Base-by-base conservation (phyloP, 2,113 vertebrate species). In the Vidua chalybeata region DNA sequence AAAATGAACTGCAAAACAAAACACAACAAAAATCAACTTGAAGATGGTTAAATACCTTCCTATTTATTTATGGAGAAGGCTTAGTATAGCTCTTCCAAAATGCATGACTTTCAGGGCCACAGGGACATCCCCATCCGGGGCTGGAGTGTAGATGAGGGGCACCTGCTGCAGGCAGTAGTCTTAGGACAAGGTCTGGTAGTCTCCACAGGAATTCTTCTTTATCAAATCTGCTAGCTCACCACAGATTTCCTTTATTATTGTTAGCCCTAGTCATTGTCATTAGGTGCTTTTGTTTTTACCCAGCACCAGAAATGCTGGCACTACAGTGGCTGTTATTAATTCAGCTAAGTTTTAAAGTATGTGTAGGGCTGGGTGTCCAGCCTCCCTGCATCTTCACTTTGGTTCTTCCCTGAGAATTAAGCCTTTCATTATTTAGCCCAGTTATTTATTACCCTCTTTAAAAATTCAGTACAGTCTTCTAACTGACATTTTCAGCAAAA, bases 401-500 rank as follows among this genome's bases (percentile, higher is more conserved):
- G 6, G 9, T 28, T 59, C 76, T 93, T 92, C 39, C 48, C 62
- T 56, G 63, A 71, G 88, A 73, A 61, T 80, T 85, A 81, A 79
- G 81, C 19, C 56, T 88, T 87, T 87, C 61, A 46, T 84, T 94
- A 89, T 79, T 85, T 72, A 61, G 62, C 21, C 28, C 76, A 82
- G 83, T 96, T 95, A 94, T 89, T 95, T 97, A 93, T 93, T 92
- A 78, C 61, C 61, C 49, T 87, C 72, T 89, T 95, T 94, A 88
- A 80, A 87, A 90, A 95, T 95, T 84, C 93, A 83, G 45, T 75
- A 55, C 45, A 71, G 61, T 83, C 75, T 94, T 89, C 83, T 94
- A 71, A 94, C 84, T 94, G 94, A 89, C 94, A 96, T 97, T 97
- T 97, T 83, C 80, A 95, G 13, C 4, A 5, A 96, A 95, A 97